Base-by-base conservation (phyloP, 1,140 invertebrate genomes). In the Drosophila leontia region DNA sequence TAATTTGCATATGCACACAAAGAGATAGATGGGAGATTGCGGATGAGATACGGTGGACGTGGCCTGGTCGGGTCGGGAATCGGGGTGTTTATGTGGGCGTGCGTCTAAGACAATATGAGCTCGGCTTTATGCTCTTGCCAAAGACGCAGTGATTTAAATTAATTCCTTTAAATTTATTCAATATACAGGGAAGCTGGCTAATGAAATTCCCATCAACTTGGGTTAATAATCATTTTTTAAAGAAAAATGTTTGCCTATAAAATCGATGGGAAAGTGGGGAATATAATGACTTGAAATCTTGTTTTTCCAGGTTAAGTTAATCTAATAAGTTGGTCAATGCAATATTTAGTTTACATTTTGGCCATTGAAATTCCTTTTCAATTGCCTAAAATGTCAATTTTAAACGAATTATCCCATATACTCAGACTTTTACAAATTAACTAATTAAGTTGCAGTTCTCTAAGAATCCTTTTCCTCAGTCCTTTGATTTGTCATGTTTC, bases 1-100 rank as follows among this genome's bases (percentile, higher is more conserved):
- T 60, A 60, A 65, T 69, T 68, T 74, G 57, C 68, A 75, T 69
- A 60, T 60, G 60, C 62, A 68, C 19, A 58, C 26, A 75, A 56
- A 65, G 47, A 64, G 70, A 58, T 48, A 51, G 37, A 44, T 34
- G 53, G 53, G 35, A 8, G 48, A 58, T 56, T 56, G 19, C 26
- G 42, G 39, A 57, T 23, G 53, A 39, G 53, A 56, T 56, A 56
- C 37, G 39, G 71, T 39, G 34, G 19, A 37, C 23, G 37, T n/a
- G 45, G 45, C n/a, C n/a, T 2, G 44, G 19, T 1, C 13, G 34
- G n/a, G 37, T 34, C 3, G 45, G 6, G 19, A 7, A 7, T n/a
- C 7, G 9, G 12, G 35, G n/a, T 8, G 29, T 55, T 55, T 55
- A 55, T 55, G 51, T 41, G 53, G 53, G 53, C 53, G 34, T 17